These are phyloP conservation scores for Drosophila tani DNA, from an alignment of 1,140 invertebrate species.

Conservation along the genomic window DNA sequence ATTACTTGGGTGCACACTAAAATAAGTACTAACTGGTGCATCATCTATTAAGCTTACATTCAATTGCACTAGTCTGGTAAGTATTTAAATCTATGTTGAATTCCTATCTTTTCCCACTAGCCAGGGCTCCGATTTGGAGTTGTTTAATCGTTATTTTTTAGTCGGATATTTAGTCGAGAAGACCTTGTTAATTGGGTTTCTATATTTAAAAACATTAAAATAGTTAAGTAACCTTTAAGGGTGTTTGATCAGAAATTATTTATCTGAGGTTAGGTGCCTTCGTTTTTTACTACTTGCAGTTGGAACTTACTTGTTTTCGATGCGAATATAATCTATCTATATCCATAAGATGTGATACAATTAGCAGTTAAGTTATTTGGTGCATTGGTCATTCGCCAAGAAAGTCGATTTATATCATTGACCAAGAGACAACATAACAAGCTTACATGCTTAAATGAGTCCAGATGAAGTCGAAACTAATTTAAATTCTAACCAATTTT, in stretches of 20 bases:
- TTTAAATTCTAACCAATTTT: not conserved
- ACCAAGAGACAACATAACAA: constrained; percentile 81
- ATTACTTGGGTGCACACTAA: constrained; percentile 8
- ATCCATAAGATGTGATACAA: constrained; percentile 5
- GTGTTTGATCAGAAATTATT: not conserved
- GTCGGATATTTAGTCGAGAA: not conserved
- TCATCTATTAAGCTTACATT: constrained; percentile 62
- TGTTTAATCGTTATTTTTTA: not conserved
- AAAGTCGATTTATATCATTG: constrained; percentile 83
- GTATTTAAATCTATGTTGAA: constrained; percentile 6
- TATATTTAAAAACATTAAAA: not conserved
- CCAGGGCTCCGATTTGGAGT: not conserved
- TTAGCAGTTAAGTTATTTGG: constrained; percentile 22
- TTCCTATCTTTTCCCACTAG: not conserved
- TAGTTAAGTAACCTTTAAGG: not conserved
- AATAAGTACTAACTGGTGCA: constrained; percentile 28
- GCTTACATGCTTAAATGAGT: constrained; percentile 59
- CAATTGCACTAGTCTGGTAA: constrained; percentile 47
- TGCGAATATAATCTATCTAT: constrained; percentile 7
- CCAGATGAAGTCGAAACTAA: not conserved
- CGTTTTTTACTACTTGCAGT: not conserved
- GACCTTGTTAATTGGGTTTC: not conserved
- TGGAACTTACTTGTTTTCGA: constrained; percentile 34
- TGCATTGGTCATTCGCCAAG: constrained; percentile 78
- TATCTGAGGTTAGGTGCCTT: not conserved